phyloP scores from a whole-genome alignment of 1,140 invertebrate genomes.

The Aphaenogaster ashmeadi region DNA sequence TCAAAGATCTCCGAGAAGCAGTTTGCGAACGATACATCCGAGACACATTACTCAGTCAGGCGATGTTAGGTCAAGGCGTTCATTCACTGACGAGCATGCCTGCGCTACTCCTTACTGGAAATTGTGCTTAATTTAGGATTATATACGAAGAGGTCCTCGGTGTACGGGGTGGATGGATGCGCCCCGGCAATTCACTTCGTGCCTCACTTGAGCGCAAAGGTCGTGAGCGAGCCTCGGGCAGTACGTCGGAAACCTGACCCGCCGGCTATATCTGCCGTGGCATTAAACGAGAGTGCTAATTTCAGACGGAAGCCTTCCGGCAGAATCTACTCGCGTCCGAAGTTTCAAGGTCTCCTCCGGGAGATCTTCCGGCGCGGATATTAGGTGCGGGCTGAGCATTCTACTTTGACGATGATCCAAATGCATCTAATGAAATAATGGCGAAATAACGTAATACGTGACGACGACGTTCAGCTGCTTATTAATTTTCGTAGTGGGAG shows the following conservation, averaged over 20 bases:
- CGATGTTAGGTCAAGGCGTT: not conserved
- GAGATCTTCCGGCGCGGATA: conserved; percentile 30
- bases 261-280: conserved; percentile 42
- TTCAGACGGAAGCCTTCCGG: conserved; percentile 46
- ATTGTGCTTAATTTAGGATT: conserved; percentile 58
- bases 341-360: conserved; percentile 67
- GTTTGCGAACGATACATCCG: not conserved
- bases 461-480: not conserved
- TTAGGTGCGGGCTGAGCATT: conserved; percentile 5
- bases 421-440: not conserved
- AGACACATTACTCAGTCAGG: conserved; percentile 10
- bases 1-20: conserved; percentile 6
- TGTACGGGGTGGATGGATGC: conserved; percentile 45
- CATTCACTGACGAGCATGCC: conserved; percentile 33
- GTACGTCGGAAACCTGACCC: conserved; percentile 1
- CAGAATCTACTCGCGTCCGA: conserved; percentile 18
- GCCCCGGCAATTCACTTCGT: conserved; percentile 1
- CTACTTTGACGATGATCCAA: not conserved
- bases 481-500: not conserved
- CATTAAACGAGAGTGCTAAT: conserved; percentile 66
- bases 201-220: conserved; percentile 10
- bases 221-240: conserved; percentile 38
- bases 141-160: conserved; percentile 10
- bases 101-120: conserved; percentile 15
- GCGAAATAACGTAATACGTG: not conserved